These are phyloP conservation scores for Ormyrus thymus DNA, from an alignment of 2,888 invertebrate genomes.

Conservation along the genomic window DNA sequence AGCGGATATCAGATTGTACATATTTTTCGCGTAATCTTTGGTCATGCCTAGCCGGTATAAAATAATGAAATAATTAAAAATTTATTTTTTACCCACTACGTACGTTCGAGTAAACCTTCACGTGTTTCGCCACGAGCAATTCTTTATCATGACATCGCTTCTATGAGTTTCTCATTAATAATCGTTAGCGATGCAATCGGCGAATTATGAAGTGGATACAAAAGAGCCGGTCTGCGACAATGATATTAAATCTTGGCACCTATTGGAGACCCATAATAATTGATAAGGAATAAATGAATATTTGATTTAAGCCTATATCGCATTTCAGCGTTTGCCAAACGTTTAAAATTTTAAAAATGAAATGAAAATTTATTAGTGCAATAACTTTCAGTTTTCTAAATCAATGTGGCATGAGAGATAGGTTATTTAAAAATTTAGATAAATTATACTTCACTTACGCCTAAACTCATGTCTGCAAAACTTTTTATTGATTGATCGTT, in stretches of 20 bases:
- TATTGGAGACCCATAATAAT: constrained; percentile 14
- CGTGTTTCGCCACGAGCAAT: constrained; percentile 51
- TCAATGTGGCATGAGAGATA: no score
- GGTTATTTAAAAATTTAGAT: no score
- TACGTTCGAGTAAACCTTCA: constrained; percentile 20
- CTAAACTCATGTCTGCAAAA: no score
- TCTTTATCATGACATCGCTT: constrained; percentile 44
- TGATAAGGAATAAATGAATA: constrained; percentile 7
- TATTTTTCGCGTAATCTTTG: constrained; percentile 32
- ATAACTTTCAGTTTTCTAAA: no score
- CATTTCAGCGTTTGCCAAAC: no score
- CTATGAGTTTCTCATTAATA: constrained; percentile 50
- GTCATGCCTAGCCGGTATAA: not conserved
- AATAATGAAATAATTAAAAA: constrained; percentile 40
- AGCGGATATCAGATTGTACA: constrained; percentile 26
- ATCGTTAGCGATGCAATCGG: constrained; percentile 49
- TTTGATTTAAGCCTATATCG: no score
- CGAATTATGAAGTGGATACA: constrained; percentile 32
- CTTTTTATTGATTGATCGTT: no score
- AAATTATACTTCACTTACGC: no score
- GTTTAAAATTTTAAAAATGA: not conserved
- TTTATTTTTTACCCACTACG: constrained; percentile 12
- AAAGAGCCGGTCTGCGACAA: constrained; percentile 43
- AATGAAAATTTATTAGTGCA: not conserved
- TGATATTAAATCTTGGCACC: constrained; percentile 49